phyloP scores from a whole-genome alignment of 2,113 vertebrate species.

The Columbina picui region DNA sequence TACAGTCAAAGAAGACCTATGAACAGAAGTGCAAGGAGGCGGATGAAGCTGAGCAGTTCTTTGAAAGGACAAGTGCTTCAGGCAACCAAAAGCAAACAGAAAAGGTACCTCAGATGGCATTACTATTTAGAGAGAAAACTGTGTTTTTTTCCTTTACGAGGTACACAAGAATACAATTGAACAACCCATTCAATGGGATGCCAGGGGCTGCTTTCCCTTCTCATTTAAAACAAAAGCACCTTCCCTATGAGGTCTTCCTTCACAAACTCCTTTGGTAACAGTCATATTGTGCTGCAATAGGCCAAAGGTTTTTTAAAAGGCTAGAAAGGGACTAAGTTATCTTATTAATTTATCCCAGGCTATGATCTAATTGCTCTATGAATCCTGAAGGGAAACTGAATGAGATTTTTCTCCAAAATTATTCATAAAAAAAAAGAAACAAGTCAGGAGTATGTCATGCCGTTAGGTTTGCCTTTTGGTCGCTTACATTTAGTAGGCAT shows the following conservation, averaged over 20 bases:
- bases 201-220: not conserved
- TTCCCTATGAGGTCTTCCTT: not conserved
- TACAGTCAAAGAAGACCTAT: conserved; percentile 88
- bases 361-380: not conserved
- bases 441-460: not conserved
- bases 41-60: conserved; percentile 85
- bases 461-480: conserved; percentile 8
- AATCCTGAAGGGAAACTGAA: not conserved
- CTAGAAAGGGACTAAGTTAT: not conserved
- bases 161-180: not conserved
- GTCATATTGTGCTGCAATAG: not conserved
- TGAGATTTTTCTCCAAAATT: not conserved
- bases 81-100: conserved; percentile 89
- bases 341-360: not conserved
- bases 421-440: not conserved
- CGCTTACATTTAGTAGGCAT: not conserved
- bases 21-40: conserved; percentile 92
- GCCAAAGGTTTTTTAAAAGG: not conserved
- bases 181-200: not conserved
- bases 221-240: not conserved
- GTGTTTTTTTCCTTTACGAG: not conserved
- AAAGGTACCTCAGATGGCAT: conserved; percentile 78
- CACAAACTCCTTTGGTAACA: not conserved
- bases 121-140: not conserved
- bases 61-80: conserved; percentile 74